A percentile compares a stretch with the other conserved stretches of the same genome.
Conservation (phyloP, 2,888 invertebrate species). For the Drosophila yooni region DNA sequence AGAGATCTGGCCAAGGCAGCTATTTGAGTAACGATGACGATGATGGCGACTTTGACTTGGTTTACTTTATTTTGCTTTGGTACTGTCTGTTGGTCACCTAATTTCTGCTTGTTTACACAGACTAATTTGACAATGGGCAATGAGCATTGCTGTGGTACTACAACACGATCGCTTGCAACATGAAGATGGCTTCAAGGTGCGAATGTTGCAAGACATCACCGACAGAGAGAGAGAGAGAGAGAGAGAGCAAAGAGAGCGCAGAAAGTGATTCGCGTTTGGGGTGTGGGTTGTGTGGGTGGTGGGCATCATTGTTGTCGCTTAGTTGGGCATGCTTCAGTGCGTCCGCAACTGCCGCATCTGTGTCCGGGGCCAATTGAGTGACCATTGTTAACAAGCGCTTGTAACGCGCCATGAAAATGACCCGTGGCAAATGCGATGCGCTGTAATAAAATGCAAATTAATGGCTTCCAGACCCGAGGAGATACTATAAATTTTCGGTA, state of each 20-base stretch:
- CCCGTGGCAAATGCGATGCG: slow-evolving; percentile 77
- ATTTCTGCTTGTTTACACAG: slow-evolving; percentile 68
- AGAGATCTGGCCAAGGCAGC: slow-evolving; percentile 24
- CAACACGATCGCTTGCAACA: slow-evolving; percentile 55
- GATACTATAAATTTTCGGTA: slow-evolving; percentile 62
- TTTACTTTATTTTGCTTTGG: slow-evolving; percentile 52
- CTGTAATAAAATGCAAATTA: slow-evolving; percentile 79
- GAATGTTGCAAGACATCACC: slow-evolving; percentile 62
- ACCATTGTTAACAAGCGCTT: slow-evolving; percentile 74
- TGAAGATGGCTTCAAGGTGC: slow-evolving; percentile 51
- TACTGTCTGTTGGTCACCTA: slow-evolving; percentile 59
- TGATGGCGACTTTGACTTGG: slow-evolving; percentile 71
- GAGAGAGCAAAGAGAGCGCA: slow-evolving; percentile 12
- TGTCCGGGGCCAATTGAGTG: slow-evolving; percentile 67
- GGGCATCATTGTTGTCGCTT: slow-evolving; percentile 78
- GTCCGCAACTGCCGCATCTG: slow-evolving; percentile 60
- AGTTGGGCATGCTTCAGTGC: slow-evolving; percentile 74
- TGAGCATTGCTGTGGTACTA: slow-evolving; percentile 34
- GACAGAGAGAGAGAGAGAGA: not conserved
- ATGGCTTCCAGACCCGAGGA: slow-evolving; percentile 56
- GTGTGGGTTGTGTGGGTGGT: slow-evolving; percentile 38
- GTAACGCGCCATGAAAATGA: slow-evolving; percentile 77
- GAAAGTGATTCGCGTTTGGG: slow-evolving; percentile 15
- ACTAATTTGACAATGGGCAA: slow-evolving; percentile 77
- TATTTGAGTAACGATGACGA: slow-evolving; percentile 29